Percentiles rank a stretch among this genome's conserved stretches.
phyloP scores from a whole-genome alignment of 2,797 vertebrate genomes.

The Fistularia commersonii region DNA sequence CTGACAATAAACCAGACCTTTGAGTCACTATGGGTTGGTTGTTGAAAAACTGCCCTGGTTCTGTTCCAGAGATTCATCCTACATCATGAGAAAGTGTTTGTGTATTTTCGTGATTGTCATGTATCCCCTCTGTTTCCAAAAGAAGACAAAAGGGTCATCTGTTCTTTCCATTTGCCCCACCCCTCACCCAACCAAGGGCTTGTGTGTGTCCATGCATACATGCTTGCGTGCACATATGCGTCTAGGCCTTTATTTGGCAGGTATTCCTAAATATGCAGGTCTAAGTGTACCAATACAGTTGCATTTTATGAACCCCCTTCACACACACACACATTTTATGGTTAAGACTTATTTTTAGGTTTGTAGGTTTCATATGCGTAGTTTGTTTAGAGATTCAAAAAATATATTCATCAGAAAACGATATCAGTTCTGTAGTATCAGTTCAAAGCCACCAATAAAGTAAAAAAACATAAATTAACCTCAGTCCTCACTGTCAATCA shows the following conservation, averaged over 20 bases:
- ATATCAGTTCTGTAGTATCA: no score
- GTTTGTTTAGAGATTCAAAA: no score
- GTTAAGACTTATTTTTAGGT: no score
- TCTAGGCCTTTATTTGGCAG: not conserved
- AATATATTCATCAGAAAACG: no score
- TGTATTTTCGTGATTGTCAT: slow-evolving; percentile 24
- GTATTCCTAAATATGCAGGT: not conserved
- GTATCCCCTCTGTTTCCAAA: slow-evolving; percentile 39
- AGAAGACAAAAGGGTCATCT: slow-evolving; percentile 45
- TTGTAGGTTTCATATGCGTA: no score
- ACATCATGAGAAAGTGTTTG: slow-evolving; percentile 38
- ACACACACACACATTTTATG: no score
- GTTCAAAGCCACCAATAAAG: no score
- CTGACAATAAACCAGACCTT: slow-evolving; percentile 30
- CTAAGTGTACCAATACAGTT: not conserved
- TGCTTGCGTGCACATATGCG: not conserved
- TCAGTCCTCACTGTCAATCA: no score
- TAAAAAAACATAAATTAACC: no score
- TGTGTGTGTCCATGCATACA: slow-evolving; percentile 13
- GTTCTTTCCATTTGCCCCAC: slow-evolving; percentile 54
- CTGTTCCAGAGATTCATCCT: slow-evolving; percentile 37
- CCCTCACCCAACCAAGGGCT: slow-evolving; percentile 29
- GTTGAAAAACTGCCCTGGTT: not conserved
- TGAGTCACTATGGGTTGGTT: slow-evolving; percentile 19
- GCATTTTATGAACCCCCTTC: no score